These are phyloP conservation scores for Pterostichus niger DNA, from an alignment of 2,888 invertebrate genomes.

Conservation along the genomic window DNA sequence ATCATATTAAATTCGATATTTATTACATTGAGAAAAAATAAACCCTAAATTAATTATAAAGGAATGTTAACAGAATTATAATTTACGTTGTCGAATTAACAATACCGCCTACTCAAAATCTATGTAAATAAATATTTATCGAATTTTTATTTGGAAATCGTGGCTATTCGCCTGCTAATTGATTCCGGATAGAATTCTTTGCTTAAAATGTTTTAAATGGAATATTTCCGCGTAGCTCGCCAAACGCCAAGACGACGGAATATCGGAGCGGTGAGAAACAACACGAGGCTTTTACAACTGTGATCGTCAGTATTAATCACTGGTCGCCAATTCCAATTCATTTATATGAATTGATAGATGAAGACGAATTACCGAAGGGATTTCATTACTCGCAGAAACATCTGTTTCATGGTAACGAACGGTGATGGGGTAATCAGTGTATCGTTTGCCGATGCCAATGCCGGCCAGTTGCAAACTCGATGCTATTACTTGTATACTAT, in stretches of 20 bases:
- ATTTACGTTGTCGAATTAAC: no score
- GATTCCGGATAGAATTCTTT: slow-evolving; percentile 32
- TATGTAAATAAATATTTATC: slow-evolving; percentile 14
- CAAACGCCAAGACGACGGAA: background rate
- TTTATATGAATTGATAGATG: slow-evolving; percentile 53
- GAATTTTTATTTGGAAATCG: slow-evolving; percentile 26
- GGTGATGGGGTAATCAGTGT: slow-evolving; percentile 36
- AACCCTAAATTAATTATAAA: no score
- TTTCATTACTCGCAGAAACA: slow-evolving; percentile 46
- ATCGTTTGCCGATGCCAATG: background rate
- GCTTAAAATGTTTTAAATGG: slow-evolving; percentile 21
- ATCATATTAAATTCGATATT: no score
- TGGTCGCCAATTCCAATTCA: slow-evolving; percentile 46
- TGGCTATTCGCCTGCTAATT: slow-evolving; percentile 14
- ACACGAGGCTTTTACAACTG: slow-evolving; percentile 25
- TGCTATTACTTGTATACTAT: slow-evolving; percentile 23
- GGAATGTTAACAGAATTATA: no score
- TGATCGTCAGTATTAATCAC: slow-evolving; percentile 39
- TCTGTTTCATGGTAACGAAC: slow-evolving; percentile 57
- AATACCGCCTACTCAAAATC: background rate
- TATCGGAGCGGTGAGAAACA: slow-evolving; percentile 1
- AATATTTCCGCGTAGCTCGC: slow-evolving; percentile 15
- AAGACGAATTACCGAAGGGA: slow-evolving; percentile 51
- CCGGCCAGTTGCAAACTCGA: background rate
- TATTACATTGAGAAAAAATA: no score